Percentiles rank a stretch among this genome's conserved stretches.
These are phyloP conservation scores for Opisthograptis luteolata DNA, from an alignment of 2,888 invertebrate species.

Conservation along the genomic window DNA sequence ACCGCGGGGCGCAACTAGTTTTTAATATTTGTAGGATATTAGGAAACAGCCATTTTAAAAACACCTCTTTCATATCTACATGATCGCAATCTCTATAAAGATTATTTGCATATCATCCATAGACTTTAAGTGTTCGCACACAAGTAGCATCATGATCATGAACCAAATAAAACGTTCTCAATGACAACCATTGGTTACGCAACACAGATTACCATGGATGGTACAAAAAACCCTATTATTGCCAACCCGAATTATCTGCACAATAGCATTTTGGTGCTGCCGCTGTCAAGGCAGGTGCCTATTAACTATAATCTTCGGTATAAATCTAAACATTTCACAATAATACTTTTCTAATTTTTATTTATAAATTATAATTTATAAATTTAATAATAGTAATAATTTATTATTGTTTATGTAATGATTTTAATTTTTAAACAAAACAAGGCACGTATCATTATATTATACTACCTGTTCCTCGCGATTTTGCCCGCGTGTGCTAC, in stretches of 20 bases:
- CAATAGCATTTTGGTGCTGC: conserved; percentile 36
- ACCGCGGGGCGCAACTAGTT: no score
- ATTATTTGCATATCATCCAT: conserved; percentile 3
- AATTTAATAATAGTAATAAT: no score
- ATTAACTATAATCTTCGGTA: conserved; percentile 27
- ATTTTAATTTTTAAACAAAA: no score
- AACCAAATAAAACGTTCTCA: conserved; percentile 41
- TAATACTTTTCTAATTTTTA: no score
- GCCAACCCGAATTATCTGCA: conserved; percentile 52
- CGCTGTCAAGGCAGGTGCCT: conserved; percentile 21
- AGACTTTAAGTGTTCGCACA: conserved; percentile 1
- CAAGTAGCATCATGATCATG: conserved; percentile 28
- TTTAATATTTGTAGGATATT: no score
- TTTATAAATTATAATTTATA: no score
- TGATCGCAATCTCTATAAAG: background rate
- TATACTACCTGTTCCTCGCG: no score
- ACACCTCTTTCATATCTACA: no score
- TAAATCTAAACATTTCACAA: conserved; percentile 16
- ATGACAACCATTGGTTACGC: conserved; percentile 66
- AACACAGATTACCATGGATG: conserved; percentile 65
- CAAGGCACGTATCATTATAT: no score
- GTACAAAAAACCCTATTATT: conserved; percentile 57
- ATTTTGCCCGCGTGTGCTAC: no score
- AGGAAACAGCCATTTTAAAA: no score
- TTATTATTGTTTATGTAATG: no score